Conservation (phyloP, 2,888 invertebrate genomes). For the Prosapia bicincta region DNA sequence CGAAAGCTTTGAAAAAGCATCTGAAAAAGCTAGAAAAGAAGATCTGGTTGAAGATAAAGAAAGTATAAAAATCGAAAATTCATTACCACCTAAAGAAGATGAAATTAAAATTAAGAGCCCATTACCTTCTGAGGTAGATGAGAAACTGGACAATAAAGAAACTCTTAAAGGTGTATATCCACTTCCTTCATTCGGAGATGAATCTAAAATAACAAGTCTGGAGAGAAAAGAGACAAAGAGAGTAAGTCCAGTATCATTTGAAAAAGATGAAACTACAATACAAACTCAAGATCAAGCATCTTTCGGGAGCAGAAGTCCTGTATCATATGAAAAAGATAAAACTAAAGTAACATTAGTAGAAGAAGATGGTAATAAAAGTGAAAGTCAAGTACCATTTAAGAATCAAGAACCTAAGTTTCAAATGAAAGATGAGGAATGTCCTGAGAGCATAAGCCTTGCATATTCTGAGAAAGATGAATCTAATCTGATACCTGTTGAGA, state of each 20-base stretch:
- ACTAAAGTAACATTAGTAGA: neutral
- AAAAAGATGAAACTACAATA: conserved; percentile 23
- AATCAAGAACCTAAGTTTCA: neutral
- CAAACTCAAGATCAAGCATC: neutral
- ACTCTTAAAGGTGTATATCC: conserved; percentile 8
- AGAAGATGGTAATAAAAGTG: conserved; percentile 45
- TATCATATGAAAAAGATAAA: conserved; percentile 13
- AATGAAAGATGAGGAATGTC: neutral
- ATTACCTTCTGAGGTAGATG: neutral
- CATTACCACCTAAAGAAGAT: neutral
- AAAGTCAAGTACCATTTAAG: neutral
- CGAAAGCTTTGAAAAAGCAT: neutral
- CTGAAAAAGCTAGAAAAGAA: neutral
- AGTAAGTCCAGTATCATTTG: conserved; percentile 4
- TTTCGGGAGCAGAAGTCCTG: neutral
- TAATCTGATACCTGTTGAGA: neutral
- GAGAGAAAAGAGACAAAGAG: neutral
- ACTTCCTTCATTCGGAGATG: neutral
- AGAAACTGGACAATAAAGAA: too few relatives aligned
- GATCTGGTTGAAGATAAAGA: neutral
- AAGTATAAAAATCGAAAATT: neutral
- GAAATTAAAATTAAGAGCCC: neutral
- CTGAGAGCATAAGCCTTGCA: conserved; percentile 9
- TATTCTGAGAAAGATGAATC: neutral
- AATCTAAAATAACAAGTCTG: neutral